Evolutionary conservation across 2,113 vertebrate genomes (phyloP), one percentile per base, ranked within the genome.

Genomic region (Corythornis madagascariensis): DNA sequence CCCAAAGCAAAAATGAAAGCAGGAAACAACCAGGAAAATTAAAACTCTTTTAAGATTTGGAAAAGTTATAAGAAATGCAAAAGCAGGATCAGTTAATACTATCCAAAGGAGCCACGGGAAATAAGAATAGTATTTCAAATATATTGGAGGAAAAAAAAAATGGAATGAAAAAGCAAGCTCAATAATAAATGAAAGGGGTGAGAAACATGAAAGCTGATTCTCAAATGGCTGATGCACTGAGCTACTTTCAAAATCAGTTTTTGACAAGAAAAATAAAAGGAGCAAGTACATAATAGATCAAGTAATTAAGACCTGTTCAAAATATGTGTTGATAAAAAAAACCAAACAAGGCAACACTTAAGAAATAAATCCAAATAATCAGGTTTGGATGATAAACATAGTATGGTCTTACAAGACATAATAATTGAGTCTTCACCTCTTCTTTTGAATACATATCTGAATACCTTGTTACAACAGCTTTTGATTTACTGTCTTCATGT

Each of bases 231-330:
- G 91, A 84, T 90, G 77, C 35, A 64, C 60, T 74, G 78, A 85
- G 43, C 59, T 93, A 80, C 82, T 93, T 93, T 93, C 72, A 89
- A 80, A 94, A 93, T 92, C 87, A 91, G 25, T 70, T 82, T 93
- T 90, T 95, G 81, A 79, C 78, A 89, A 88, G 75, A 92, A 93
- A 93, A 95, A 87, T 79, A 85, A 90, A 90, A 91, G 64, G 56
- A 94, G 15, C 56, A 89, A 71, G 84, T 82, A 92, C 78, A 71
- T 87, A 96, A 94, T 60, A 90, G 91, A 90, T 79, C 75, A 92
- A 89, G 82, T 91, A 96, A 95, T 92, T 94, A 96, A 93, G 94
- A 94, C 89, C 82, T 92, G 95, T 96, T 87, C 91, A 89, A 94
- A 96, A 92, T 77, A 93, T 75, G 75, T 93, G 78, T 91, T 96